Evolutionary conservation across 2,888 invertebrate genomes (phyloP), one percentile per base, ranked within the genome.

Genomic region (Acanthopleura granulata): DNA sequence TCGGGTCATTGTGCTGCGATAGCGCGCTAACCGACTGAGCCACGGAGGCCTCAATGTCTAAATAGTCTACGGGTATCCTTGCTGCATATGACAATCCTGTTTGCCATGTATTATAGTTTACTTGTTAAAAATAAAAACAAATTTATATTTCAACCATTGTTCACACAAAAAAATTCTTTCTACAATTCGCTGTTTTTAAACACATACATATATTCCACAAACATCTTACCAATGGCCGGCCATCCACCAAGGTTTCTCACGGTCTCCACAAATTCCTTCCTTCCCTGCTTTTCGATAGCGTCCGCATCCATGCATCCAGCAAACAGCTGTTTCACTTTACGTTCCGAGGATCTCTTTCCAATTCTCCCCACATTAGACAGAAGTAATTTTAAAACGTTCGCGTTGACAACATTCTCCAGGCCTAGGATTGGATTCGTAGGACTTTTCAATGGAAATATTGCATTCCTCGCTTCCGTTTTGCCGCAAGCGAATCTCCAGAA

Each of bases 251-350:
- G 57, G 3, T 18, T 22, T 22, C 22, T 18, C n/a, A 57, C 57
- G 57, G 6, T 4, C 57, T 57, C 22, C 6, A 57, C 18, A 57
- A 57, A 18, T 57, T 18, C 18, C 18, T 57, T 57, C 22, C 57
- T 57, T 22, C 22, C n/a, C 12, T 57, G n/a, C 6, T 57, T 57
- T 12, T 22, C 18, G 1, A 57, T 57, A n/a, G 18, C 22, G 3
- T 18, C 18, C 3, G 57, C 22, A 57, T 57, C 22, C n/a, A 22
- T 57, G 22, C 57, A 57, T 18, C n/a, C 22, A 4, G 18, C 22
- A 57, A 57, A 57, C 18, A 57, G 22, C 57, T 57, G 57, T 57
- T 57, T 57, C 57, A 57, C 57, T 57, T 57, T 57, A n/a, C 57
- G 57, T 22, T 57, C 57, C 57, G 57, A 57, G 4, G 57, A 57